Evolutionary conservation across 2,797 vertebrate species (phyloP), one percentile per base, ranked within the genome.

Genomic region (Phoebastria nigripes): DNA sequence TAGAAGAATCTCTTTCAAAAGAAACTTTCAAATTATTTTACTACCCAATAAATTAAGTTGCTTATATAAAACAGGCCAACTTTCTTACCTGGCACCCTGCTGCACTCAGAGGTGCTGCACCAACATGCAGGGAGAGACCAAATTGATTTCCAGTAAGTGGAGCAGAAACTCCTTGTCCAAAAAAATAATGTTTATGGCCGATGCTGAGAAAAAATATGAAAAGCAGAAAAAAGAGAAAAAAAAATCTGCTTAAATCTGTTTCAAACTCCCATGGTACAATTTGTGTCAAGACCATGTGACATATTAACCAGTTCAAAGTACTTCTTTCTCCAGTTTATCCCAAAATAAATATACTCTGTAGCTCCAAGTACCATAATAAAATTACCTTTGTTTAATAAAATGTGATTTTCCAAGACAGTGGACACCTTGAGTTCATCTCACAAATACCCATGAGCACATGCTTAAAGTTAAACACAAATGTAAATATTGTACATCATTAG

Each of bases 281-380:
- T 67, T 67, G 22, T 49, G 14, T 44, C 41, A 54, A 58, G 22
- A 80, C 10, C 42, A 22, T 6, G 16, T 58, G 7, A 10, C 6
- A 4, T 39, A 49, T 77, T 69, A 66, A 12, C 9, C 11, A 33
- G 25, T 78, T 86, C 24, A 41, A 82, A 46, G 25, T 67, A 52
- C 4, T 80, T 58, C 21, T 67, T 62, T 58, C 25, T 73, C 18
- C 25, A 42, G 6, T 55, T 86, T 76, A 37, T 81, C 33, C 37
- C 25, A 5, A 86, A 69, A 62, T 21, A 55, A 83, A 71, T 69
- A n/a, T 1, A 59, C 14, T n/a, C 7, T 15, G 4, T 24, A 73
- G n/a, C 49, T 84, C n/a, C 0, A 0, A 79, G 31, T 15, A 31
- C 28, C 8, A 8, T 35, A 41, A 44, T 37, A 74, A 78, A 52